Base-by-base conservation (phyloP, 2,797 vertebrate genomes). In the Moxostoma hubbsi region DNA sequence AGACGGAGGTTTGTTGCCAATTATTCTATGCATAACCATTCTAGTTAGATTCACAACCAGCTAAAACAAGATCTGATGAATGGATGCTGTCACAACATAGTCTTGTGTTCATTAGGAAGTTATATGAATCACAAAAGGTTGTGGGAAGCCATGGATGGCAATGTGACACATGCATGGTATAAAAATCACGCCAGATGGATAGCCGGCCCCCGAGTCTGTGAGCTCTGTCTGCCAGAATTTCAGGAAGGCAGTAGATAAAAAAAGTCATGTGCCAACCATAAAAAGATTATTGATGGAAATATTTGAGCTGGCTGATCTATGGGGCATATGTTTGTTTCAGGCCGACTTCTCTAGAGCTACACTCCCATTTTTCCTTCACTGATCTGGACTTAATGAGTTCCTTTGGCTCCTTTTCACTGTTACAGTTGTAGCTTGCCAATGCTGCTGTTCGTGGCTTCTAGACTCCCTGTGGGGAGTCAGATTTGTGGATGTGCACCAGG, bases 211-310 rank as follows among this genome's bases (percentile, higher is more conserved):
- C 75, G 65, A 83, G 83, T 46, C 71, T 45, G 78, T 57, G 51
- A 80, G 80, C 81, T 81, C 74, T 77, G 84, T 58, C 70, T 84
- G 87, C 84, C 88, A 85, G 82, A 0, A 83, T 81, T 76, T 80
- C 85, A 81, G 82, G 68, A 81, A 15, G 71, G 5, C 73, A 77
- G 81, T n/a, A 50, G 36, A 78, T 81, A 83, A 10, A 50, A 75
- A 82, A 80, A 49, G 69, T 79, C 82, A 79, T 45, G 77, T 77
- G 88, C 87, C 89, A 87, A 81, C 55, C 76, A 66, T 63, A 75
- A 61, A 79, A 90, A 76, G 86, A 92, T 91, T 89, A 93, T 89
- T 78, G 88, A 92, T 91, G 90, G 86, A 87, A 82, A 87, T 83
- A 81, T 79, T 77, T 24, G 62, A 88, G 86, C 86, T 87, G 85